Conservation (phyloP, 2,888 invertebrate species). For the Ectropis crepuscularia region DNA sequence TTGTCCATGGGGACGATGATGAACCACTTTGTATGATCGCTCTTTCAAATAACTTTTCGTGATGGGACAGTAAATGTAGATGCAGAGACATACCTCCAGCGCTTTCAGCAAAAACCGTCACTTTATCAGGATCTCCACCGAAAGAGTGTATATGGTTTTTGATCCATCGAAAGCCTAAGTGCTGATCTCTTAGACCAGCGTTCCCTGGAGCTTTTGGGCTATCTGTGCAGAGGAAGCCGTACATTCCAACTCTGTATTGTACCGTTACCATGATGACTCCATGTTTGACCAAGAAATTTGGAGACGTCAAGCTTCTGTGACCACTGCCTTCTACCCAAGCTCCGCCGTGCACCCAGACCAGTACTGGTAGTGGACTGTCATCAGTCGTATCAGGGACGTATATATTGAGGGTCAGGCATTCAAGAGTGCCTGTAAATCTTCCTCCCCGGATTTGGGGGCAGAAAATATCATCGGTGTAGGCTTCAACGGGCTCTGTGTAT, state of each 20-base stretch:
- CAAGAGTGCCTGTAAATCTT: not conserved
- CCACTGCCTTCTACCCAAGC: slow-evolving; percentile 10
- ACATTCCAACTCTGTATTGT: slow-evolving; percentile 50
- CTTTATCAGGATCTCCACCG: slow-evolving; percentile 45
- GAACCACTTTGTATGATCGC: slow-evolving; percentile 44
- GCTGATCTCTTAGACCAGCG: slow-evolving; percentile 51
- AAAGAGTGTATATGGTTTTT: slow-evolving; percentile 48
- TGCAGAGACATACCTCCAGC: slow-evolving; percentile 45
- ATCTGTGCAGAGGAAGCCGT: slow-evolving; percentile 50
- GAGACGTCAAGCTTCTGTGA: not conserved
- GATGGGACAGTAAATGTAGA: slow-evolving; percentile 44
- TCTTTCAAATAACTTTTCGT: slow-evolving; percentile 48
- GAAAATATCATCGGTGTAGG: slow-evolving; percentile 6
- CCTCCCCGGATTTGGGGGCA: slow-evolving; percentile 9
- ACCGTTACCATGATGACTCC: slow-evolving; percentile 46
- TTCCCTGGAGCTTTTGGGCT: slow-evolving; percentile 50
- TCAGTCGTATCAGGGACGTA: slow-evolving; percentile 8
- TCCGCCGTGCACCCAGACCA: slow-evolving; percentile 19
- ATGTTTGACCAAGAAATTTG: slow-evolving; percentile 42
- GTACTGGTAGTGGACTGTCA: slow-evolving; percentile 5
- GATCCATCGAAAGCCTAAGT: slow-evolving; percentile 48
- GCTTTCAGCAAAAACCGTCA: slow-evolving; percentile 38
- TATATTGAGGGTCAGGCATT: slow-evolving; percentile 16
- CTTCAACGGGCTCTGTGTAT: slow-evolving; percentile 4
- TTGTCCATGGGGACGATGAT: slow-evolving; percentile 24